Evolutionary conservation across 2,888 invertebrate genomes (phyloP), one percentile per base, ranked within the genome.

Genomic region (Tipula vernalis): DNA sequence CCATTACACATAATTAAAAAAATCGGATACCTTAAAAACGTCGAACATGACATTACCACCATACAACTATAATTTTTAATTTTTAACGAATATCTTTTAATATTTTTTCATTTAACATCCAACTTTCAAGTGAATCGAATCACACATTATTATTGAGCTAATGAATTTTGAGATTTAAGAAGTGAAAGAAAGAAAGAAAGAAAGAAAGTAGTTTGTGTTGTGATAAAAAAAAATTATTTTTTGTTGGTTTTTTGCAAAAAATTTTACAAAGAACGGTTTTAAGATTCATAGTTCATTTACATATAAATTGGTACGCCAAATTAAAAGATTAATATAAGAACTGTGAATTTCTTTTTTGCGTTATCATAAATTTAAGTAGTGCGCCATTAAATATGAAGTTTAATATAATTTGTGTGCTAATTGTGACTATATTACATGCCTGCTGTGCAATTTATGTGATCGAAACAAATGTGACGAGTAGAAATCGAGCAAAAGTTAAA

Each of bases 371-470:
- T 3, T 44, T 39, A 5, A 51, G 51, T 51, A n/a, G n/a, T 6
- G 51, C 15, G 51, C 4, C 15, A 51, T n/a, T 51, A 51, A 51
- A 51, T 2, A 71, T 71, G 71, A 71, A 71, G 28, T 71, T 28
- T 18, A 71, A 71, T 10, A 28, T 28, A 71, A 28, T 18, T 71
- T 71, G 6, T 71, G 71, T 71, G 28, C 71, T 71, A 71, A 71
- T 71, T 71, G 71, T 71, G 71, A 71, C 71, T 71, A 28, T 71
- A 10, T 8, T 71, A 28, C 71, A 71, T 28, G 28, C 5, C 10
- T 71, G 71, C 39, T 84, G 42, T 85, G 85, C 41, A 44, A 85
- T 85, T 85, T 85, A 85, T 44, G 85, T 85, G 84, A 84, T 39
- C 28, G 85, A 85, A 18, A 15, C 39, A 13, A 85, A 85, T 85